phyloP scores from a whole-genome alignment of 2,888 invertebrate genomes.

The Hymenopus coronatus region DNA sequence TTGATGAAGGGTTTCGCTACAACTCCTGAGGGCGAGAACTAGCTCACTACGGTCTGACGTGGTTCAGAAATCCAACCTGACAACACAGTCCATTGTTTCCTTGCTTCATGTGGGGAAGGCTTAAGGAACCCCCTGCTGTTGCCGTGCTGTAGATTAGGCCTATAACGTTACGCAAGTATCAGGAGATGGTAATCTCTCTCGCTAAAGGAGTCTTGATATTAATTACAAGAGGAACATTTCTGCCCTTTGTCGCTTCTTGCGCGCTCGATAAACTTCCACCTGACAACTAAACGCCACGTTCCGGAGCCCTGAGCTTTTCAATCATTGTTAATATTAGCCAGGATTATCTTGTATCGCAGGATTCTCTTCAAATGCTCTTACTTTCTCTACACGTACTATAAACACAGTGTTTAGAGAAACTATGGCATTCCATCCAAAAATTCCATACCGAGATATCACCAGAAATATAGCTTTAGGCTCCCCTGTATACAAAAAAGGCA shows the following conservation, averaged over 20 bases:
- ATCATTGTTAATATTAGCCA: no score
- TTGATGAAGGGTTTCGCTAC: neutral
- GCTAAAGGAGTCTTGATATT: constrained; percentile 26
- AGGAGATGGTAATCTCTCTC: constrained; percentile 23
- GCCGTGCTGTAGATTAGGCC: constrained; percentile 2
- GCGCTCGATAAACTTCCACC: neutral
- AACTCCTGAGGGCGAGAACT: neutral
- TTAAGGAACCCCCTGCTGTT: neutral
- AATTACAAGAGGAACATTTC: constrained; percentile 17
- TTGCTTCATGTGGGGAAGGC: neutral
- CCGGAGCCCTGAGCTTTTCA: no score
- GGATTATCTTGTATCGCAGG: no score
- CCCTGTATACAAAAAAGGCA: no score
- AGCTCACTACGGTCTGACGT: neutral
- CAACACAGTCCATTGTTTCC: neutral
- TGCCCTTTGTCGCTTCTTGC: neutral
- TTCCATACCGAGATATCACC: no score
- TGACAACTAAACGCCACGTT: neutral
- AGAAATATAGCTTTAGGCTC: no score
- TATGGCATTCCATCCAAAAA: no score
- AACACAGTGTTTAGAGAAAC: no score
- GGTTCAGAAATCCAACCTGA: neutral
- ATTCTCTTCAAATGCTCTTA: no score
- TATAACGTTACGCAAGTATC: constrained; percentile 15
- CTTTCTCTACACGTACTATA: no score